Percentiles rank a stretch among this genome's conserved stretches.
These are phyloP conservation scores for Gymnothorax reevesii DNA, from an alignment of 2,797 vertebrate genomes.

Conservation along the genomic window DNA sequence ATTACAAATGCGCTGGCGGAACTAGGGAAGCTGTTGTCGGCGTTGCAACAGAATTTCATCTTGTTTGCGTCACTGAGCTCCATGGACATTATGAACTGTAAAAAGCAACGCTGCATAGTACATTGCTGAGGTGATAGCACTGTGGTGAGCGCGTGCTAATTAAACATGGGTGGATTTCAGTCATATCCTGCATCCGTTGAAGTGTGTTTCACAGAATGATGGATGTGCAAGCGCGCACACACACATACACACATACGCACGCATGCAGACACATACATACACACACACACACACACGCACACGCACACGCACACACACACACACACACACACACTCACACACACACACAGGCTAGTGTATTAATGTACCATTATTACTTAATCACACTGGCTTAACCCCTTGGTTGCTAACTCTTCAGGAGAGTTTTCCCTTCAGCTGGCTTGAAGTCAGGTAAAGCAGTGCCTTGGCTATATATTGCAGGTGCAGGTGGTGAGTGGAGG, in stretches of 20 bases:
- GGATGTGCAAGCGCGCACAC: not conserved
- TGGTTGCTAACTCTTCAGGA: too few species aligned
- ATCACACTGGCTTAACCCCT: too few species aligned
- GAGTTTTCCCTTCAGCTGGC: too few species aligned
- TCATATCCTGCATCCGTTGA: not conserved
- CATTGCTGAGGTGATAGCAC: not conserved
- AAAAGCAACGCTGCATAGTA: not conserved
- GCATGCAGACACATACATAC: not conserved
- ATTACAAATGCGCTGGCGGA: not conserved
- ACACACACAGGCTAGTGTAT: too few species aligned
- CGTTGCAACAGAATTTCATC: not conserved
- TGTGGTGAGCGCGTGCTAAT: not conserved
- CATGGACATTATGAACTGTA: not conserved
- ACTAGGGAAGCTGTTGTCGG: not conserved
- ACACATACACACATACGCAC: not conserved
- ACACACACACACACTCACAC: conserved; percentile 1
- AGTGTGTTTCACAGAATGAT: not conserved
- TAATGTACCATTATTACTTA: too few species aligned
- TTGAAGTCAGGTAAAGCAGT: too few species aligned
- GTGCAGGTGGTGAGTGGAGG: not conserved
- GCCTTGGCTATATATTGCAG: too few species aligned
- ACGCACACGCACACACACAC: too few species aligned
- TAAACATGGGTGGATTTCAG: not conserved
- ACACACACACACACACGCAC: too few species aligned
- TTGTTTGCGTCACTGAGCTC: not conserved